Conservation (phyloP, 2,888 invertebrate genomes). For the Phania funesta region DNA sequence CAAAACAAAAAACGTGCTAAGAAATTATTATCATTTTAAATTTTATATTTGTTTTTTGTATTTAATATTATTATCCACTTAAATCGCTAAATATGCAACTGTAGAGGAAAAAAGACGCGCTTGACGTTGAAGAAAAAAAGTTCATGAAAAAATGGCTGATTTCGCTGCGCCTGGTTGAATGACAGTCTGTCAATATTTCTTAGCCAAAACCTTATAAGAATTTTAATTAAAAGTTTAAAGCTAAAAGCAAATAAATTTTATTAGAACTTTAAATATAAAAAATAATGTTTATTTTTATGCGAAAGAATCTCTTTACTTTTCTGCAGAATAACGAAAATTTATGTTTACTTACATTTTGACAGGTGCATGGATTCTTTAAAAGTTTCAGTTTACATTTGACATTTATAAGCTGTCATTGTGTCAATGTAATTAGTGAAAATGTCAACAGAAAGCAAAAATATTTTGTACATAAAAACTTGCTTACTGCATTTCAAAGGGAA, state of each 20-base stretch:
- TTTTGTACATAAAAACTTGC: conserved; percentile 5
- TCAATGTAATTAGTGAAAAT: conserved; percentile 60
- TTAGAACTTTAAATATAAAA: conserved; percentile 9
- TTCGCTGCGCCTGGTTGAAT: conserved; percentile 40
- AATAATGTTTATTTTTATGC: not conserved
- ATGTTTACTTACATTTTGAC: conserved; percentile 41
- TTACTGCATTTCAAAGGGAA: conserved; percentile 25
- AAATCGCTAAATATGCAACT: conserved; percentile 26
- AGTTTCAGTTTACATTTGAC: conserved; percentile 35
- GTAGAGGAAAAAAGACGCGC: not conserved
- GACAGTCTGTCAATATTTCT: conserved; percentile 25
- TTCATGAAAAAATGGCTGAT: conserved; percentile 59
- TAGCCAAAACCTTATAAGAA: conserved; percentile 52
- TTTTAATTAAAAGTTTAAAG: conserved; percentile 59
- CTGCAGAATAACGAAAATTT: conserved; percentile 20
- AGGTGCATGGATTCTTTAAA: conserved; percentile 45
- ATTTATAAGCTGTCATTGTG: conserved; percentile 65
- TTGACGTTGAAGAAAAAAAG: not conserved
- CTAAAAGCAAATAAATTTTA: not conserved
- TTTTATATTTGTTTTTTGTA: conserved; percentile 32
- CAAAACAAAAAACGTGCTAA: conserved; percentile 57
- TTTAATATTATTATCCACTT: conserved; percentile 18
- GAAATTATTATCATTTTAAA: conserved; percentile 63
- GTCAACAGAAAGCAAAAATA: conserved; percentile 37
- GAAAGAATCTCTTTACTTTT: not conserved